Conservation (phyloP, 2,113 vertebrate genomes). For the Galeopterus variegatus region DNA sequence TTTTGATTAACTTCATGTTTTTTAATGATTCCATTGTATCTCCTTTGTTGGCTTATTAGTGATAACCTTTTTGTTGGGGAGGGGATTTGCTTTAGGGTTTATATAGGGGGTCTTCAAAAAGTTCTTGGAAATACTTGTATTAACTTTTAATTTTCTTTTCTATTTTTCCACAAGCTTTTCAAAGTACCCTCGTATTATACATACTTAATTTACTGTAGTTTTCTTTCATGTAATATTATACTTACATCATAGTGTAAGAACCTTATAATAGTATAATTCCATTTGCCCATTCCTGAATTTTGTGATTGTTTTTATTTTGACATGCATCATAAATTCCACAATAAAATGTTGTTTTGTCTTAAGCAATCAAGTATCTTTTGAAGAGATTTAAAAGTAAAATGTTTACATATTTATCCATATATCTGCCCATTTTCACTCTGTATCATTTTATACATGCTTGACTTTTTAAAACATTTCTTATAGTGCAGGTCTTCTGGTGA, state of each 20-base stretch:
- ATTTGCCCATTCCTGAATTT: neutral
- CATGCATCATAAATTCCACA: neutral
- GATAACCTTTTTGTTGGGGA: neutral
- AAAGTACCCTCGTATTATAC: neutral
- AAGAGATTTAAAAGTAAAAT: neutral
- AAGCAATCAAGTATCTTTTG: neutral
- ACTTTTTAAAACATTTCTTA: neutral
- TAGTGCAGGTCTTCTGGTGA: neutral
- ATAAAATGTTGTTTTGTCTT: neutral
- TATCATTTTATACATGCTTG: neutral
- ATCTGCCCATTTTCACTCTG: neutral
- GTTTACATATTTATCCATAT: neutral
- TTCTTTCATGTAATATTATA: neutral
- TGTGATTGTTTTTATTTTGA: neutral
- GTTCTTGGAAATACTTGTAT: too few species aligned
- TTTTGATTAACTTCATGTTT: neutral
- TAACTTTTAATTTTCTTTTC: too few species aligned
- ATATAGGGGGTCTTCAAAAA: neutral
- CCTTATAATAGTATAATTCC: neutral
- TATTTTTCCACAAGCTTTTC: too few species aligned
- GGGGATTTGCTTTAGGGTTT: neutral
- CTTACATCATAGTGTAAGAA: neutral
- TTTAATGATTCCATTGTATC: neutral
- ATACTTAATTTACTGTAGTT: conserved; percentile 14
- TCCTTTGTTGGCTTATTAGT: neutral